Base-by-base conservation (phyloP, 2,113 vertebrate species). In the Urocynchramus pylzowi region DNA sequence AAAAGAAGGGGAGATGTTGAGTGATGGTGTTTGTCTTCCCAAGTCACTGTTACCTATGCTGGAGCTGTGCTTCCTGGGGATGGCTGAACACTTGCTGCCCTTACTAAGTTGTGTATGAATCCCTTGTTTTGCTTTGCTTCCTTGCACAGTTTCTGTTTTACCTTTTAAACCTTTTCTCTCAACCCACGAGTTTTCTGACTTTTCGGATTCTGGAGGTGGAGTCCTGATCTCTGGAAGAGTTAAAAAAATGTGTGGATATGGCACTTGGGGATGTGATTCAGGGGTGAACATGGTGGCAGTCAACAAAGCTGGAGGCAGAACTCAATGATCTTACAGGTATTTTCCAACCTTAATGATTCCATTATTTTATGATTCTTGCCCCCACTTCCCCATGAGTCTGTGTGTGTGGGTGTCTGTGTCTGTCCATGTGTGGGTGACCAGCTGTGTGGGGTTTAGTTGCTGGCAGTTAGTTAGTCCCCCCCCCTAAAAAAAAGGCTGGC, bases 241-340 rank as follows among this genome's bases (percentile, higher is more conserved):
- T 54, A 30, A 41, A 53, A 63, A 68, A 68, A 26, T 15, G 8
- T 31, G 17, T 53, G n/a, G 27, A 23, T 39, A 24, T 39, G 19
- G 33, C 30, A 24, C 11, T 28, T 45, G 18, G 24, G 39, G 2
- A 26, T 59, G 28, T 28, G 28, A 22, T 45, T 67, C 49, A 52
- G 21, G 45, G 28, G 27, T 24, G 19, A 39, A 24, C 28, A 7
- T 67, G 6, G 19, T 59, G 13, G 7, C 39, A 28, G 30, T 35
- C 16, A 60, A 30, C 24, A 68, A 60, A 5, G 24, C 2, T 52
- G 50, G n/a, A 0, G 0, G 20, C 19, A 47, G 30, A 75, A 53
- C 23, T 59, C 1, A 0, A 18, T 50, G 22, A 45, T 30, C 12
- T 74, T 59, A 52, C 33, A 45, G 27, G 2, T 52, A 11, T 67